Evolutionary conservation across 2,797 vertebrate species (phyloP).

Genomic region (Triplophysa yarkandensis): DNA sequence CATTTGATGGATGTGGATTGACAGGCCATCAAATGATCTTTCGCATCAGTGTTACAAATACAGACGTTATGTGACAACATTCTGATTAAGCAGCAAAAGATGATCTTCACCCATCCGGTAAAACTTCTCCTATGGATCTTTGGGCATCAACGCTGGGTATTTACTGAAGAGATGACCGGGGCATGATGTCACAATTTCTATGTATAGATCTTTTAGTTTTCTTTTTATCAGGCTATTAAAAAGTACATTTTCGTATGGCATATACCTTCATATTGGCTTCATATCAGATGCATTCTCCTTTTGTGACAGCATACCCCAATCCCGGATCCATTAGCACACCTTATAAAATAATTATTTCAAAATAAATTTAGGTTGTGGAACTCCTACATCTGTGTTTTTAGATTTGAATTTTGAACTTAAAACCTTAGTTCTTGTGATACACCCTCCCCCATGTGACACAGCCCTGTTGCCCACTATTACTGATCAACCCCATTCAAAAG

Average conservation of each 20-base stretch:
- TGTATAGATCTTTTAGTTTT: too few species aligned
- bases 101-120: not conserved
- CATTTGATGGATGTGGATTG: constrained; percentile 23
- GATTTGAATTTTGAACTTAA: not conserved
- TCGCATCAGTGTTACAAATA: constrained; percentile 9
- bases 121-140: constrained; percentile 2
- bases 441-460: not conserved
- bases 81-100: constrained; percentile 6
- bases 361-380: too few species aligned
- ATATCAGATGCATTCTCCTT: too few species aligned
- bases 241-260: too few species aligned
- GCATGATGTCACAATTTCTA: not conserved
- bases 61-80: constrained; percentile 26
- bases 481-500: not conserved
- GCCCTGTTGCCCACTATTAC: not conserved
- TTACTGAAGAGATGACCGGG: not conserved
- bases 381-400: not conserved
- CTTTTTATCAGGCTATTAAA: not conserved
- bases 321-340: too few species aligned
- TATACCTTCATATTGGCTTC: not conserved
- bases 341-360: too few species aligned
- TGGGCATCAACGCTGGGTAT: not conserved
- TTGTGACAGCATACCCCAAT: not conserved
- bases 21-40: not conserved
- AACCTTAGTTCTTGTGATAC: not conserved